A percentile compares a stretch with the other conserved stretches of the same genome.
Evolutionary conservation across 1,140 invertebrate species (phyloP).

Genomic region (Drosophila pachea): DNA sequence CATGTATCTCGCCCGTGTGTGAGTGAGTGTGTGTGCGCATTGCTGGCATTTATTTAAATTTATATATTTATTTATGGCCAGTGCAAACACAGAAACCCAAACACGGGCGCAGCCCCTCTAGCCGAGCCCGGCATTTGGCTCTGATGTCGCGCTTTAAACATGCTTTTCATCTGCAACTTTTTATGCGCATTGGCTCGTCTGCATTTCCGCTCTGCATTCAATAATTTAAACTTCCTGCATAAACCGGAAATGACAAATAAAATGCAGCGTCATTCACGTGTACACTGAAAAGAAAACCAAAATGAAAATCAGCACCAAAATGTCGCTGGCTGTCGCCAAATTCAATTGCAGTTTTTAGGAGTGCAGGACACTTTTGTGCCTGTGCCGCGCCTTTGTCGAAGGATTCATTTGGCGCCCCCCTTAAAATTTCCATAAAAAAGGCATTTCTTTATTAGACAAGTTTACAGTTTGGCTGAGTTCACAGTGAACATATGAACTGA

Average conservation of each 20-base stretch:
- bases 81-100: constrained; percentile 38
- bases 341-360: constrained; percentile 3
- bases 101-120: too few species aligned
- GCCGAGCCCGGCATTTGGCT: constrained; percentile 30
- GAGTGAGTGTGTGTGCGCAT: constrained; percentile 24
- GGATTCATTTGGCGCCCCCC: too few species aligned
- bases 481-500: too few species aligned
- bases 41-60: constrained; percentile 69
- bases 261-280: constrained; percentile 53
- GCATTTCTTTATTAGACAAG: too few species aligned
- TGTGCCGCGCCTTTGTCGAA: too few species aligned
- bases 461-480: too few species aligned
- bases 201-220: constrained; percentile 68
- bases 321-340: neutral
- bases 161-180: constrained; percentile 40
- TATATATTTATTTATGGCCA: constrained; percentile 71
- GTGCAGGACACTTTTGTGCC: constrained; percentile 1
- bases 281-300: constrained; percentile 26
- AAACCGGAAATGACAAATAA: constrained; percentile 75
- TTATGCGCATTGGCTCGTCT: constrained; percentile 52
- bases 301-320: neutral
- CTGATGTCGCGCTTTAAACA: constrained; percentile 48
- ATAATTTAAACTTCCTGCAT: constrained; percentile 73
- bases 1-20: constrained; percentile 3
- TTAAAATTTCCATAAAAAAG: too few species aligned